Percentiles rank a stretch among this genome's conserved stretches.
Conservation (phyloP, 2,888 invertebrate species). For the Hirtodrosophila duncani region DNA sequence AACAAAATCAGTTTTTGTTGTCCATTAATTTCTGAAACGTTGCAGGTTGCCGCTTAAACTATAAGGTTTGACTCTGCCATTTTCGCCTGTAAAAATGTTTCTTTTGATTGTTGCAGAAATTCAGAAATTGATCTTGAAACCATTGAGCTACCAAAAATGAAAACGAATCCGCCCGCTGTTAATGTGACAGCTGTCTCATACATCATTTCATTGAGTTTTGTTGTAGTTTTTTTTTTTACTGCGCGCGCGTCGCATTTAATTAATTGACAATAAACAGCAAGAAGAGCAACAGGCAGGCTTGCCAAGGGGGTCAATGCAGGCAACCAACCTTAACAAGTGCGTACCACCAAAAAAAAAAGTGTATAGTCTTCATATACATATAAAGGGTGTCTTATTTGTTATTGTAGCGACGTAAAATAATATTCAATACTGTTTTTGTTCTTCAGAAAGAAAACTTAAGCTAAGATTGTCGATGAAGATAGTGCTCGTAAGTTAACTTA, state of each 20-base stretch:
- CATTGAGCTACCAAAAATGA: slow-evolving; percentile 2
- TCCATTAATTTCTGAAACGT: slow-evolving; percentile 64
- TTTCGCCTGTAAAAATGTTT: too few species aligned
- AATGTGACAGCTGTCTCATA: slow-evolving; percentile 18
- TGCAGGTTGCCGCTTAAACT: slow-evolving; percentile 44
- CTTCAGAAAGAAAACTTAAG: too few species aligned
- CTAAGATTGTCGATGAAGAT: too few species aligned
- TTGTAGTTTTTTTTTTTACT: too few species aligned
- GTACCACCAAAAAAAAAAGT: slow-evolving; percentile 38
- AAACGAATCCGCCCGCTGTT: not conserved
- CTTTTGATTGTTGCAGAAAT: not conserved
- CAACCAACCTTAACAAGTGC: slow-evolving; percentile 25
- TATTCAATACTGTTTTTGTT: too few species aligned
- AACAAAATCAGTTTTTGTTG: slow-evolving; percentile 41
- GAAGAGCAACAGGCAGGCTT: slow-evolving; percentile 13
- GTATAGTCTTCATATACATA: too few species aligned
- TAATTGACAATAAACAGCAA: slow-evolving; percentile 42
- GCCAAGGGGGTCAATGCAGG: slow-evolving; percentile 24
- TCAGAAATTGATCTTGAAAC: slow-evolving; percentile 2
- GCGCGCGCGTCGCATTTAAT: slow-evolving; percentile 41
- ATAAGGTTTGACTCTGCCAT: too few species aligned
- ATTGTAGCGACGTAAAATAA: too few species aligned
- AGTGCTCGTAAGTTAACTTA: too few species aligned
- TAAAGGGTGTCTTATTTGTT: too few species aligned
- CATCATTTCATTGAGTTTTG: slow-evolving; percentile 38